Evolutionary conservation across 2,888 invertebrate species (phyloP).

Genomic region (Imbricaverruca yamaguchii): DNA sequence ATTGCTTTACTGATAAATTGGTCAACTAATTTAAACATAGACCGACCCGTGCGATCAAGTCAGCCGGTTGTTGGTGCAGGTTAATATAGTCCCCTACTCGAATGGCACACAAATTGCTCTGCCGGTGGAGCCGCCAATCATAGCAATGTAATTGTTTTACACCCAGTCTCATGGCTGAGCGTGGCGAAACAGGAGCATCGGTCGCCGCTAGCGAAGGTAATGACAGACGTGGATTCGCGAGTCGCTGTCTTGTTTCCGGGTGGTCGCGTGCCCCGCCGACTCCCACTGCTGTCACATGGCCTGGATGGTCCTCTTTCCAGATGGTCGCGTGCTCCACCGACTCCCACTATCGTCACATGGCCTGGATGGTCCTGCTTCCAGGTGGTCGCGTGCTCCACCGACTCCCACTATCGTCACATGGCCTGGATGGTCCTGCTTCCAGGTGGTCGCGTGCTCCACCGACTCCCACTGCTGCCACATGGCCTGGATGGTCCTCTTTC

Average conservation of each 20-base stretch:
- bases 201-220: too few species aligned
- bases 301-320: constrained; percentile 61
- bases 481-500: constrained; percentile 67
- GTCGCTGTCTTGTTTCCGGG: constrained; percentile 39
- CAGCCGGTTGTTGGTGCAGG: too few species aligned
- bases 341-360: constrained; percentile 92
- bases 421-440: constrained; percentile 67
- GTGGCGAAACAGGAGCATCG: too few species aligned
- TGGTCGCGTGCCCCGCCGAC: constrained; percentile 90
- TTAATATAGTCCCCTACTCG: too few species aligned
- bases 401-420: constrained; percentile 92
- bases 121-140: too few species aligned
- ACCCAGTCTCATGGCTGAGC: too few species aligned
- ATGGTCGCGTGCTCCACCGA: constrained; percentile 90
- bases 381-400: constrained; percentile 85
- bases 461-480: constrained; percentile 95
- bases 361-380: constrained; percentile 66
- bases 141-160: too few species aligned
- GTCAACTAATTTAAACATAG: too few species aligned
- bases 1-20: too few species aligned
- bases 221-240: too few species aligned
- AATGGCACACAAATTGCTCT: too few species aligned
- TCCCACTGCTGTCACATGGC: constrained; percentile 95
- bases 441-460: constrained; percentile 84
- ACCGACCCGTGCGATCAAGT: too few species aligned